A percentile compares a stretch with the other conserved stretches of the same genome.
These are phyloP conservation scores for Margarornis squamiger DNA, from an alignment of 2,797 vertebrate genomes.

Conservation along the genomic window DNA sequence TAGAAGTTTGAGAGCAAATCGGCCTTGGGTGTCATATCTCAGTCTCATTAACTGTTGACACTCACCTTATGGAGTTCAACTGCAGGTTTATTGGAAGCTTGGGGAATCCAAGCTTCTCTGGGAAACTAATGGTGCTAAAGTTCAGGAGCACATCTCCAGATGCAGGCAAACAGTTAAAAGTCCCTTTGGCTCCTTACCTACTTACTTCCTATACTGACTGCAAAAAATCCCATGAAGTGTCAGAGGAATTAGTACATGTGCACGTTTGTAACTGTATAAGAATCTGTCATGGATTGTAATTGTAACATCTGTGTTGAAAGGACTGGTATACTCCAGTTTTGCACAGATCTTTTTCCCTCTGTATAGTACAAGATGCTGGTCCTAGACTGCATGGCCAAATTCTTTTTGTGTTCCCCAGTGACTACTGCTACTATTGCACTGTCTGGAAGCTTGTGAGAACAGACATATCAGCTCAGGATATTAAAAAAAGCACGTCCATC, in stretches of 20 bases:
- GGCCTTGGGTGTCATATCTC: background rate
- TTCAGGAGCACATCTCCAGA: background rate
- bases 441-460: slow-evolving; percentile 27
- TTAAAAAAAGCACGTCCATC: slow-evolving; percentile 17
- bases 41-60: background rate
- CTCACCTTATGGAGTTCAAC: background rate
- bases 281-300: background rate
- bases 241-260: background rate
- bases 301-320: background rate
- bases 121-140: background rate
- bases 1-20: background rate
- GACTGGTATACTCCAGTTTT: background rate
- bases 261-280: background rate
- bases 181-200: background rate
- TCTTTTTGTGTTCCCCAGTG: background rate
- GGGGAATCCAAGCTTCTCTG: background rate
- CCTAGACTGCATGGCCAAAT: background rate
- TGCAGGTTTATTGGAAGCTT: background rate
- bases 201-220: background rate
- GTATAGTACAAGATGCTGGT: background rate
- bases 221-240: background rate
- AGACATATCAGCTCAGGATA: slow-evolving; percentile 12
- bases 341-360: background rate
- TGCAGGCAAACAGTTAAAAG: background rate
- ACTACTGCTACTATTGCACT: background rate